Conservation (phyloP, 1,140 invertebrate species). For the Brachionus plicatilis region DNA sequence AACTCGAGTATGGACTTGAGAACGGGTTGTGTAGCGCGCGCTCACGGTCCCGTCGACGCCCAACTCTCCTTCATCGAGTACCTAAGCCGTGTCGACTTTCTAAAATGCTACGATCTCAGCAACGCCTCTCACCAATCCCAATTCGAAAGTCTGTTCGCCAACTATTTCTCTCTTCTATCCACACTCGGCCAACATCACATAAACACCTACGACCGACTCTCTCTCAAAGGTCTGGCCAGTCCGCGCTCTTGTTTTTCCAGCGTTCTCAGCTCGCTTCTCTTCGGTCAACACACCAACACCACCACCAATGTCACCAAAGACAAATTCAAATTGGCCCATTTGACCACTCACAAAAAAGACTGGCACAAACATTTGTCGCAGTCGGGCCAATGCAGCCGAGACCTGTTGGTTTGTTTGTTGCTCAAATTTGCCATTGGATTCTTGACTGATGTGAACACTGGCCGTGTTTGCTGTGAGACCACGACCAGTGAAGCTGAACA, state of each 20-base stretch:
- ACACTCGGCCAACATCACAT: background rate
- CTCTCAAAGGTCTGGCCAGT: conserved; percentile 61
- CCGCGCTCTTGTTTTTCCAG: conserved; percentile 55
- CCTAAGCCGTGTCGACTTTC: conserved; percentile 64
- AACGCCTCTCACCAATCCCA: background rate
- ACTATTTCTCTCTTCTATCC: background rate
- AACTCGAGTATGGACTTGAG: conserved; percentile 42
- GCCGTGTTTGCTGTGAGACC: background rate
- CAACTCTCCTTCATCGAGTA: conserved; percentile 69
- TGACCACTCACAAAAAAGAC: conserved; percentile 43
- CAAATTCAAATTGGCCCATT: background rate
- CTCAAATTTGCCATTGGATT: conserved; percentile 66
- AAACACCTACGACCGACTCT: conserved; percentile 42
- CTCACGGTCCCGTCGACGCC: conserved; percentile 73
- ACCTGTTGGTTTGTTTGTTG: conserved; percentile 65
- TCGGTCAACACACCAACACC: background rate
- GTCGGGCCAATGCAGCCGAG: conserved; percentile 60
- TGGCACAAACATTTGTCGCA: conserved; percentile 57
- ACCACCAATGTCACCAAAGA: background rate
- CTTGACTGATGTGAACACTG: conserved; percentile 49
- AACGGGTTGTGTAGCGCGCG: conserved; percentile 64
- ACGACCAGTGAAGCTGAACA: background rate
- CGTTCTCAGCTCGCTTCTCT: conserved; percentile 49
- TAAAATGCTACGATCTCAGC: conserved; percentile 48
- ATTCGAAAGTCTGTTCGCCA: background rate